Conservation (phyloP, 2,113 vertebrate genomes). For the Equus quagga region DNA sequence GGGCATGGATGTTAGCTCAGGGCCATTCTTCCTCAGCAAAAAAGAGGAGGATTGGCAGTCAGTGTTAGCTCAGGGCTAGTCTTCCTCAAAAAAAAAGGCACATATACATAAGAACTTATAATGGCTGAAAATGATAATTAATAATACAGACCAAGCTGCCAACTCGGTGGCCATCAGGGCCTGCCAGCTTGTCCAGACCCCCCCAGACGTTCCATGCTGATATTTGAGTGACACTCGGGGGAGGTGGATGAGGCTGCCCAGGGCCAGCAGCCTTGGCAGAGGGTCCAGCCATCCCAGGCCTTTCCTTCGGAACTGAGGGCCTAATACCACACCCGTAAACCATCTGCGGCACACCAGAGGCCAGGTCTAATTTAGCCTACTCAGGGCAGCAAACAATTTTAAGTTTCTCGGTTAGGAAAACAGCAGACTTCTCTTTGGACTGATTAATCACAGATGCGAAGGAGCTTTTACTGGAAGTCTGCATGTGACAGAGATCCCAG, state of each 20-base stretch:
- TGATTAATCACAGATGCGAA: conserved; percentile 11
- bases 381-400: neutral
- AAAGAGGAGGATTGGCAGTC: too few relatives aligned
- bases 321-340: accelerated
- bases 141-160: neutral
- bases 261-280: neutral
- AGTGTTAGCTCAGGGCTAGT: too few relatives aligned
- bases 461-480: neutral
- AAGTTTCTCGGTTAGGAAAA: conserved; percentile 14
- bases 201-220: accelerated
- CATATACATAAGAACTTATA: neutral
- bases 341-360: neutral
- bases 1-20: too few relatives aligned
- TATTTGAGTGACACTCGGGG: accelerated
- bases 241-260: accelerated
- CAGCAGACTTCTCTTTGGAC: neutral
- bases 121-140: neutral
- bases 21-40: too few relatives aligned
- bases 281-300: neutral
- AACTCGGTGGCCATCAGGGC: neutral
- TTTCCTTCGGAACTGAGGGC: neutral
- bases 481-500: neutral
- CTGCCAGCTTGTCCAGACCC: neutral
- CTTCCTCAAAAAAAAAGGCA: neutral
- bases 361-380: neutral